Conservation (phyloP, 2,113 vertebrate species). For the Urocitellus parryii region DNA sequence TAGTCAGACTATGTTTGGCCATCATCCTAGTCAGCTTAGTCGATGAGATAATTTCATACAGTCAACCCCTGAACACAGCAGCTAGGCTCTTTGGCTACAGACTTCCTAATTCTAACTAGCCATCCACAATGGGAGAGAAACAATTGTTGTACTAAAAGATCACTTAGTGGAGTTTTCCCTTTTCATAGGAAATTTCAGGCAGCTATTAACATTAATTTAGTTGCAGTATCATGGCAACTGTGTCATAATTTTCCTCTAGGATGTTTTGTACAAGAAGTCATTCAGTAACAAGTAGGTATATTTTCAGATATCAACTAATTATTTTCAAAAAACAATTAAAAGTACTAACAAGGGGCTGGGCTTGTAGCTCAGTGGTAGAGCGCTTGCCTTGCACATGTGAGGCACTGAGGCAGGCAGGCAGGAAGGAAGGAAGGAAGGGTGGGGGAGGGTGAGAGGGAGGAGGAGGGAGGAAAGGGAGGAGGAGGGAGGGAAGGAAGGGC, state of each 20-base stretch:
- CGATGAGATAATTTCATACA: conserved; percentile 38
- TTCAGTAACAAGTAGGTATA: conserved; percentile 21
- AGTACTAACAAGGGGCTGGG: neutral
- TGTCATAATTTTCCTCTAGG: conserved; percentile 29
- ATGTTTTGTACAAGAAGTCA: conserved; percentile 27
- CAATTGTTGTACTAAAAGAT: conserved; percentile 35
- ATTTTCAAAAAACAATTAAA: conserved; percentile 35
- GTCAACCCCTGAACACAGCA: neutral
- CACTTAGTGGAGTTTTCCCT: conserved; percentile 52
- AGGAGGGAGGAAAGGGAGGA: too few species aligned
- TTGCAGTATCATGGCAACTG: neutral
- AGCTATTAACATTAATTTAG: conserved; percentile 54
- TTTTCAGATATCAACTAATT: conserved; percentile 65
- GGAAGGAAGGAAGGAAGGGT: too few species aligned
- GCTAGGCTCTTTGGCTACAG: conserved; percentile 7
- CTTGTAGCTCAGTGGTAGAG: too few species aligned
- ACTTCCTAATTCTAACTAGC: neutral
- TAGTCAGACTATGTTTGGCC: neutral
- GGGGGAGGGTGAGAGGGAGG: too few species aligned
- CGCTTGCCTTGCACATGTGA: too few species aligned
- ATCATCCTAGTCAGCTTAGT: neutral
- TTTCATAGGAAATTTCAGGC: conserved; percentile 48
- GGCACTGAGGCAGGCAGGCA: too few species aligned
- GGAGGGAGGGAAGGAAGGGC: neutral
- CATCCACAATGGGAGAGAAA: conserved; percentile 11